Evolutionary conservation across 2,888 invertebrate species (phyloP).

Genomic region (Norana najaformis): DNA sequence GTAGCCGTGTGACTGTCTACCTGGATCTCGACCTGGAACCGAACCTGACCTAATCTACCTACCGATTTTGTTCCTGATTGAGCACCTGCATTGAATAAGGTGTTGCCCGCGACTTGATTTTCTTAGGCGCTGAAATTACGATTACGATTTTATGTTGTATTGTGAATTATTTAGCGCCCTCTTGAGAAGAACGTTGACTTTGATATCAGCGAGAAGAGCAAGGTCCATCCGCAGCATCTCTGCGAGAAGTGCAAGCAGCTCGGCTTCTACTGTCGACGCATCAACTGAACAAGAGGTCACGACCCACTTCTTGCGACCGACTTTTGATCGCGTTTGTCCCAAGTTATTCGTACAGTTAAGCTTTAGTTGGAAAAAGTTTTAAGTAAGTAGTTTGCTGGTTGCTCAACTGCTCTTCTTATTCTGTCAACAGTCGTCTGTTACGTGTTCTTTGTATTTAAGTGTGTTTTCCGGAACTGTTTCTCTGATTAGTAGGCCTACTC

Average conservation of each 20-base stretch:
- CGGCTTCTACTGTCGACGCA: slow-evolving; percentile 74
- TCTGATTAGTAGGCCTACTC: no score
- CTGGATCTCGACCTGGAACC: no score
- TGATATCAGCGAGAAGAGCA: slow-evolving; percentile 85
- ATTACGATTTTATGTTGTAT: background rate
- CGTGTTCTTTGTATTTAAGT: background rate
- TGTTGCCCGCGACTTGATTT: background rate
- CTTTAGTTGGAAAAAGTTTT: background rate
- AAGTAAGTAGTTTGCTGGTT: background rate
- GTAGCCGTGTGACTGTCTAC: no score
- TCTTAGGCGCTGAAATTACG: background rate
- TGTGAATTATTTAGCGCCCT: slow-evolving; percentile 71
- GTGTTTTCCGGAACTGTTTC: background rate
- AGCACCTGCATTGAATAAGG: background rate
- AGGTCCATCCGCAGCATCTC: slow-evolving; percentile 83
- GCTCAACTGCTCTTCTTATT: slow-evolving; percentile 2
- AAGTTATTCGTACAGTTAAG: background rate
- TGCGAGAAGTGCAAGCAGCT: slow-evolving; percentile 84
- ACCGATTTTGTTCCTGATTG: background rate
- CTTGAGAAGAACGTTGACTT: slow-evolving; percentile 80
- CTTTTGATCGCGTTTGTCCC: background rate
- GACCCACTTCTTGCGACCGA: background rate
- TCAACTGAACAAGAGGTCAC: background rate
- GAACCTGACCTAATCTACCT: no score
- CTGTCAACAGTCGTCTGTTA: background rate